These are phyloP conservation scores for Halcyon chelicuti DNA, from an alignment of 2,797 vertebrate genomes.

Conservation along the genomic window DNA sequence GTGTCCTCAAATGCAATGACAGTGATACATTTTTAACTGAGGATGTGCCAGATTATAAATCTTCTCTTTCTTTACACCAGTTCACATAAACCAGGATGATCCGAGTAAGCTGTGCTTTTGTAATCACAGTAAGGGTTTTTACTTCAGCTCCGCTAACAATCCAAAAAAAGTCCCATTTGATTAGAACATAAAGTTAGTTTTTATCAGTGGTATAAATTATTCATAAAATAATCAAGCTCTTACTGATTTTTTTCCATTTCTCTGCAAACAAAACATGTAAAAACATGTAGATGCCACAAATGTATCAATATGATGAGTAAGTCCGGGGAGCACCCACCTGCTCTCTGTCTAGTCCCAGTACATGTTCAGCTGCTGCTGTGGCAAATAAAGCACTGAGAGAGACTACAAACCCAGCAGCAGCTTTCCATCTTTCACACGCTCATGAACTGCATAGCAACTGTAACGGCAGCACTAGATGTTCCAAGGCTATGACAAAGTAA, in stretches of 20 bases:
- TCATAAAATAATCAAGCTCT: not conserved
- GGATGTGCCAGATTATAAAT: conserved; percentile 33
- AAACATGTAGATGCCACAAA: not conserved
- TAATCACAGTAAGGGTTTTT: not conserved
- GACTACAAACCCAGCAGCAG: not conserved
- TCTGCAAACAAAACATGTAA: not conserved
- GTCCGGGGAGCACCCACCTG: not conserved
- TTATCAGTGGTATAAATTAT: not conserved
- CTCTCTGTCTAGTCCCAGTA: not conserved
- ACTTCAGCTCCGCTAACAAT: not conserved
- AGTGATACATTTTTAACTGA: conserved; percentile 18
- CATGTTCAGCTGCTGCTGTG: not conserved
- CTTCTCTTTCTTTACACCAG: not conserved
- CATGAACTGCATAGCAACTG: not conserved
- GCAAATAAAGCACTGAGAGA: not conserved
- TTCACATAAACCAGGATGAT: not conserved
- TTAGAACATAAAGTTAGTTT: not conserved
- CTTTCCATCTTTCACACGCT: not conserved
- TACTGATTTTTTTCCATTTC: not conserved
- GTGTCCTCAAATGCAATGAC: conserved; percentile 32
- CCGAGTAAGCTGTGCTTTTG: not conserved
- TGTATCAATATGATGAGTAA: not conserved
- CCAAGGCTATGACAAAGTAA: not conserved
- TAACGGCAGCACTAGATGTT: not conserved
- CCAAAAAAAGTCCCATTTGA: fast-evolving